Evolutionary conservation across 23 tunicate species (phyloP).

Genomic region (Ascidia mentula): DNA sequence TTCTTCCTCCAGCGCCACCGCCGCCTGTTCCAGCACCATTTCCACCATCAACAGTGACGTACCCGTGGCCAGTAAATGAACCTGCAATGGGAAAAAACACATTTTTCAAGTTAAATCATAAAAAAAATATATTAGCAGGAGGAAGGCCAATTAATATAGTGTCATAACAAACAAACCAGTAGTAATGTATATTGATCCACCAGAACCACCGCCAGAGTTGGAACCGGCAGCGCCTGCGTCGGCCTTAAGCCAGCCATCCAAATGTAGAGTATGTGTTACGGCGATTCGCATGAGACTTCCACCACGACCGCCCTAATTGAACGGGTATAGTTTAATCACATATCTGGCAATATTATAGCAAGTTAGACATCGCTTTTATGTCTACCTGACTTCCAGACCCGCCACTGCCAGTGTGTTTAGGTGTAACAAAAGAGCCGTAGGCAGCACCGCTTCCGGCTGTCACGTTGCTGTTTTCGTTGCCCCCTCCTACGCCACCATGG

Average conservation of each 20-base stretch:
- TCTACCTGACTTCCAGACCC: constrained; percentile 18
- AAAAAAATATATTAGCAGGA: background rate
- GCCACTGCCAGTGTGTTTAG: constrained; percentile 20
- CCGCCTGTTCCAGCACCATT: constrained; percentile 23
- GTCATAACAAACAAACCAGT: background rate
- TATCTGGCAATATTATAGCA: too few species aligned
- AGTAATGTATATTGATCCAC: constrained; percentile 8
- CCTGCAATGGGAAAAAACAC: background rate
- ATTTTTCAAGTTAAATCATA: background rate
- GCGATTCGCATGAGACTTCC: constrained; percentile 8
- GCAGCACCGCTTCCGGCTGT: constrained; percentile 17
- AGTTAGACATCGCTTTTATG: background rate
- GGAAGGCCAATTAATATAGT: background rate
- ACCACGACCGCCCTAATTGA: constrained; percentile 19
- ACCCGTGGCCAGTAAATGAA: constrained; percentile 26
- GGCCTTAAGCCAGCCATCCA: constrained; percentile 6
- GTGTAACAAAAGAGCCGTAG: constrained; percentile 20
- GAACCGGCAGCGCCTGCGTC: constrained; percentile 19
- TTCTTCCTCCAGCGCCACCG: constrained; percentile 27
- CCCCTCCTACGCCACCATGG: constrained; percentile 28
- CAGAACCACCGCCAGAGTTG: constrained; percentile 37
- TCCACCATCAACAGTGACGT: constrained; percentile 21
- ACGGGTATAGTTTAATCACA: background rate
- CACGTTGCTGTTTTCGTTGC: background rate
- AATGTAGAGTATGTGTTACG: constrained; percentile 13